Percentiles rank a stretch among this genome's conserved stretches.
These are phyloP conservation scores for Alces alces DNA, from an alignment of 2,113 vertebrate genomes.

Conservation along the genomic window DNA sequence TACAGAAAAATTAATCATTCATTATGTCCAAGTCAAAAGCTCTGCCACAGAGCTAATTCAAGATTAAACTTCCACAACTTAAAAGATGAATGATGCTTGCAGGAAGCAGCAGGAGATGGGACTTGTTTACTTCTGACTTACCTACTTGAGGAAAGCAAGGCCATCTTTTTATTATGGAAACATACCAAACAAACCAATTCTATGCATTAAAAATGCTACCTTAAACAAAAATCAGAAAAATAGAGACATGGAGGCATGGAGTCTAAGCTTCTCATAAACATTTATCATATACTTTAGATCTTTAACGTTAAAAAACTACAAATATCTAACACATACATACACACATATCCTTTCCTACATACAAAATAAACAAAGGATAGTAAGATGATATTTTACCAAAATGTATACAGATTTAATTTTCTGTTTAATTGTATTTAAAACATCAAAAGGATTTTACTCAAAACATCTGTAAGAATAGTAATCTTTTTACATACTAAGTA, in stretches of 20 bases:
- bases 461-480: conserved; percentile 26
- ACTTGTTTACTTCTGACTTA: not conserved
- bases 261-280: not conserved
- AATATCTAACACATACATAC: not conserved
- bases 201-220: not conserved
- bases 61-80: not conserved
- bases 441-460: conserved; percentile 38
- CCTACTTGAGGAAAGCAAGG: not conserved
- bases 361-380: not conserved
- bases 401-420: conserved; percentile 32
- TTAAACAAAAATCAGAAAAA: conserved; percentile 7
- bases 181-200: not conserved
- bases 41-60: not conserved
- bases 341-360: not conserved
- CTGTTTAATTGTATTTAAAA: conserved; percentile 37
- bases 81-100: not conserved
- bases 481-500: conserved; percentile 7
- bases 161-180: not conserved
- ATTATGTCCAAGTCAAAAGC: not conserved
- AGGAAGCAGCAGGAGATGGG: not conserved
- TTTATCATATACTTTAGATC: not conserved
- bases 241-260: not conserved
- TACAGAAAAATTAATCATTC: not conserved
- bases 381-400: conserved; percentile 24
- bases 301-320: conserved; percentile 1